phyloP scores from a whole-genome alignment of 2,888 invertebrate species.

The Notodonta dromedarius region DNA sequence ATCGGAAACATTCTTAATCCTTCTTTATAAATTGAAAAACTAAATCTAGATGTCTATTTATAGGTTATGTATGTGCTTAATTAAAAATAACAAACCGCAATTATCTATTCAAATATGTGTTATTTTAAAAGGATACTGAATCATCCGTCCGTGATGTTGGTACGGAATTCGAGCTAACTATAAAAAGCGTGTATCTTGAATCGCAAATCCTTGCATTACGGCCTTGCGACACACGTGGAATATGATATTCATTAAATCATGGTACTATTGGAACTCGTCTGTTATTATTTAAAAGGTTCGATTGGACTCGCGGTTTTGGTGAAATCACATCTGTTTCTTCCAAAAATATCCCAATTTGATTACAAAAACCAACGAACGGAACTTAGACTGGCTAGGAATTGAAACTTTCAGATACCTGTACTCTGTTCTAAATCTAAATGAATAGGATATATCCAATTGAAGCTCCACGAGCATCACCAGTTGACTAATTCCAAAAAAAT shows the following conservation, averaged over 20 bases:
- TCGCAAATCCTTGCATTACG: slow-evolving; percentile 31
- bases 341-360: no score
- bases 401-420: no score
- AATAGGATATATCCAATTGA: no score
- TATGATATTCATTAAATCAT: slow-evolving; percentile 16
- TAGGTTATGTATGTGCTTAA: background rate
- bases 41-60: background rate
- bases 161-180: slow-evolving; percentile 22
- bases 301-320: background rate
- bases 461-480: no score
- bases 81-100: background rate
- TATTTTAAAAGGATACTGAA: slow-evolving; percentile 26
- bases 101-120: slow-evolving; percentile 4
- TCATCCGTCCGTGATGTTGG: slow-evolving; percentile 21
- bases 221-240: slow-evolving; percentile 31
- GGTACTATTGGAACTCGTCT: slow-evolving; percentile 3
- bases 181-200: slow-evolving; percentile 24
- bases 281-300: background rate
- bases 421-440: no score
- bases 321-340: no score
- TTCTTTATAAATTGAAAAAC: slow-evolving; percentile 5
- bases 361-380: no score
- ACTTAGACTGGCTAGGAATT: no score
- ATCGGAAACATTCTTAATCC: no score
- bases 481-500: no score